phyloP scores from a whole-genome alignment of 2,797 vertebrate genomes.

The Leptatherina wallacei region DNA sequence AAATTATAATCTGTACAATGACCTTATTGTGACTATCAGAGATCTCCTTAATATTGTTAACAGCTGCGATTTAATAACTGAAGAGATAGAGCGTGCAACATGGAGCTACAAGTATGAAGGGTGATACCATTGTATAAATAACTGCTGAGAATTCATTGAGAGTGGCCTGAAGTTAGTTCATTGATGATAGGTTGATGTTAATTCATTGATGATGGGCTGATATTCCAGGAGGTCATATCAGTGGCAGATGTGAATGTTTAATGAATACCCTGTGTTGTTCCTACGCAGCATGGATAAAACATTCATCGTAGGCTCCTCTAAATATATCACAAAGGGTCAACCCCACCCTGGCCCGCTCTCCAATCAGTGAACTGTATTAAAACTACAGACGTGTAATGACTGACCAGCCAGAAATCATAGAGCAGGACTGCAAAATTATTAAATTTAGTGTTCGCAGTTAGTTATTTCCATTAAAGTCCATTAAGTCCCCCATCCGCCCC shows the following conservation, averaged over 20 bases:
- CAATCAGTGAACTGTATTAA: slow-evolving; percentile 58
- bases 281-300: slow-evolving; percentile 82
- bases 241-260: slow-evolving; percentile 85
- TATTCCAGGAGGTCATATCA: slow-evolving; percentile 85
- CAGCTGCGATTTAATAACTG: neutral
- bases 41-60: slow-evolving; percentile 3
- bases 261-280: slow-evolving; percentile 80
- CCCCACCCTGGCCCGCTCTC: slow-evolving; percentile 44
- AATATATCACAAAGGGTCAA: slow-evolving; percentile 82
- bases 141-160: slow-evolving; percentile 25
- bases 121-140: slow-evolving; percentile 30
- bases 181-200: slow-evolving; percentile 60
- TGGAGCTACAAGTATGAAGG: neutral
- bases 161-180: slow-evolving; percentile 57
- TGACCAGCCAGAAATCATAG: slow-evolving; percentile 59
- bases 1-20: slow-evolving; percentile 1
- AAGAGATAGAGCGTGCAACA: neutral
- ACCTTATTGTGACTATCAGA: neutral
- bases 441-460: neutral
- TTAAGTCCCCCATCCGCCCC: no score
- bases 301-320: slow-evolving; percentile 80
- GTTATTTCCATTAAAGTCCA: neutral
- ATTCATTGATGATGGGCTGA: slow-evolving; percentile 80
- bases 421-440: slow-evolving; percentile 8
- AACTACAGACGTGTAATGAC: slow-evolving; percentile 60